Conservation (phyloP, 1,140 invertebrate genomes). For the Prorops nasuta region DNA sequence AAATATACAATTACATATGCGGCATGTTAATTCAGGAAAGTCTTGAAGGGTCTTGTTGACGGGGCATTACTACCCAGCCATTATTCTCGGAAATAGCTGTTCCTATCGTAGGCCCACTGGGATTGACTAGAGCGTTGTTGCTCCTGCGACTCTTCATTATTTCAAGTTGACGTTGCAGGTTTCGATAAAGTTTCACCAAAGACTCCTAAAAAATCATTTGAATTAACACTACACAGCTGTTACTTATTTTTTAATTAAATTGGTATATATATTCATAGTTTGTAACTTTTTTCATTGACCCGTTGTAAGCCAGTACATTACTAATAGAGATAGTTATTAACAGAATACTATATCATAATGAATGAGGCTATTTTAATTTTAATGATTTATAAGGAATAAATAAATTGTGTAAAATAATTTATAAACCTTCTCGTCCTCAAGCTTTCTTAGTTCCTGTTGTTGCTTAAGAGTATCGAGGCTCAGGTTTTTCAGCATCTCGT, state of each 20-base stretch:
- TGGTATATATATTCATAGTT: constrained; percentile 2
- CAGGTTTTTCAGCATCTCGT: constrained; percentile 66
- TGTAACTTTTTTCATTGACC: no score
- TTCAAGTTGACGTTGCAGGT: constrained; percentile 64
- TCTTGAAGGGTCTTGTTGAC: constrained; percentile 40
- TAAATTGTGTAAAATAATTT: constrained; percentile 3
- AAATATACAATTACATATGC: no score
- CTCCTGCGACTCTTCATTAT: constrained; percentile 46
- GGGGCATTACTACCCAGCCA: constrained; percentile 51
- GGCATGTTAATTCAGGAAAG: constrained; percentile 36
- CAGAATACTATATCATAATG: neutral
- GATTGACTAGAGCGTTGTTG: constrained; percentile 10
- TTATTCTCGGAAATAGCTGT: constrained; percentile 36
- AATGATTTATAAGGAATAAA: neutral
- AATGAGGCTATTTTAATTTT: neutral
- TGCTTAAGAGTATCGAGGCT: constrained; percentile 63
- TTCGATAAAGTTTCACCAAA: constrained; percentile 63
- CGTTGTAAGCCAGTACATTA: no score
- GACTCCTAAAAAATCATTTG: constrained; percentile 55
- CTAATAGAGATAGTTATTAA: no score
- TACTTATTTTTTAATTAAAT: neutral
- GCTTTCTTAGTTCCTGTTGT: constrained; percentile 60
- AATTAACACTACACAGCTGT: neutral
- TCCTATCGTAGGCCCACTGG: constrained; percentile 12
- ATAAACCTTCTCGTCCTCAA: constrained; percentile 72